Percentiles rank a stretch among this genome's conserved stretches.
Evolutionary conservation across 2,113 vertebrate species (phyloP).

Genomic region (Chloropsis cyanopogon): DNA sequence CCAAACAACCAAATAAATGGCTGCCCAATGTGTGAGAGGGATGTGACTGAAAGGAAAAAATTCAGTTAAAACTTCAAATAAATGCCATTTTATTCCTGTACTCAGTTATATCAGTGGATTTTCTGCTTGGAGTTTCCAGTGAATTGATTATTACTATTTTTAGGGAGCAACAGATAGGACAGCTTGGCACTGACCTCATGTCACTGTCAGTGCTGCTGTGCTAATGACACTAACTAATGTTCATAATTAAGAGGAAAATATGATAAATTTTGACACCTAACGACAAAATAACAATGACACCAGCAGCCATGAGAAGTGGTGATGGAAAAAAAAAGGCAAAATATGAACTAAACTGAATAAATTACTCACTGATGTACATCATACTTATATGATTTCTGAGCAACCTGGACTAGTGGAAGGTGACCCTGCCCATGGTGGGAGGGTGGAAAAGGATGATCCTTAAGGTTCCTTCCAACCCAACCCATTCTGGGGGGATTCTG

Average conservation of each 20-base stretch:
- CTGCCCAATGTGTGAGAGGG: background rate
- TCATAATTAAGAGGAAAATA: background rate
- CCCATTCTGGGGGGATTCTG: background rate
- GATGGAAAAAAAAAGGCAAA: background rate
- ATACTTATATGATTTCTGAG: background rate
- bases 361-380: background rate
- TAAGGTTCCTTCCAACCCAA: background rate
- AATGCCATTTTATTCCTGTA: background rate
- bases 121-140: background rate
- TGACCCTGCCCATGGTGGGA: background rate
- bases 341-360: background rate
- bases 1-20: background rate
- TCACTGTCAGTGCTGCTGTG: background rate
- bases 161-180: background rate
- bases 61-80: background rate
- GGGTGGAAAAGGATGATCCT: background rate
- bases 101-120: background rate
- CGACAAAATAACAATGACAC: no score
- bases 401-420: background rate
- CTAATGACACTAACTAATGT: background rate
- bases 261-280: background rate
- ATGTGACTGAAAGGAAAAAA: background rate
- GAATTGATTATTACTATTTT: background rate
- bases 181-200: background rate
- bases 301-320: background rate